Evolutionary conservation across 1,140 invertebrate species (phyloP).

Genomic region (Contarinia nasturtii): DNA sequence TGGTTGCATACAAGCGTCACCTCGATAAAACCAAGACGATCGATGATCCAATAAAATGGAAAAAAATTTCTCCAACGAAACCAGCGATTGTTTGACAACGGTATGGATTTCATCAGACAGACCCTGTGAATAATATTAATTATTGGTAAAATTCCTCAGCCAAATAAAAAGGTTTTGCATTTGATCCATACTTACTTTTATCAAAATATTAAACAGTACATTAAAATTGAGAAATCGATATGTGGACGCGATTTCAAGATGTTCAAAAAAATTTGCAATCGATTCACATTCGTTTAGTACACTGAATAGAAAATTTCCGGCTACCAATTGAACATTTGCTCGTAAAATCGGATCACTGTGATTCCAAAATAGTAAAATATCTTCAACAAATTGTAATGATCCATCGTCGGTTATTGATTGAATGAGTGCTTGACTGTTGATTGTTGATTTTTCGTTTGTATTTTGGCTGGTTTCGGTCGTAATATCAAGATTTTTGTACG

Average conservation of each 20-base stretch:
- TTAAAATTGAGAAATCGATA: slow-evolving; percentile 8
- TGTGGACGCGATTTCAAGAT: not conserved
- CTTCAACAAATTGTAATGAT: slow-evolving; percentile 30
- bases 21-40: too few species aligned
- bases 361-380: slow-evolving; percentile 44
- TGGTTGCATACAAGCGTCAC: too few species aligned
- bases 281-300: slow-evolving; percentile 13
- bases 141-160: not conserved
- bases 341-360: slow-evolving; percentile 65
- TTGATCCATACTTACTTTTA: slow-evolving; percentile 22
- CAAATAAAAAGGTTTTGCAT: not conserved
- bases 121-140: slow-evolving; percentile 24
- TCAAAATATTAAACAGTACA: slow-evolving; percentile 20
- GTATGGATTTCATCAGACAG: slow-evolving; percentile 35
- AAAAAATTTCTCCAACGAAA: slow-evolving; percentile 24
- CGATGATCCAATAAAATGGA: slow-evolving; percentile 14
- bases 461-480: too few species aligned
- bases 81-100: slow-evolving; percentile 24
- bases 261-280: slow-evolving; percentile 18
- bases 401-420: not conserved
- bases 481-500: not conserved
- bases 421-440: not conserved
- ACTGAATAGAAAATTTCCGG: slow-evolving; percentile 40
- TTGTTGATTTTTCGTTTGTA: not conserved
- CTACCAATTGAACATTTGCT: slow-evolving; percentile 40